Evolutionary conservation across 2,797 vertebrate species (phyloP), one percentile per base, ranked within the genome.

Genomic region (Anomalospiza imberbis): DNA sequence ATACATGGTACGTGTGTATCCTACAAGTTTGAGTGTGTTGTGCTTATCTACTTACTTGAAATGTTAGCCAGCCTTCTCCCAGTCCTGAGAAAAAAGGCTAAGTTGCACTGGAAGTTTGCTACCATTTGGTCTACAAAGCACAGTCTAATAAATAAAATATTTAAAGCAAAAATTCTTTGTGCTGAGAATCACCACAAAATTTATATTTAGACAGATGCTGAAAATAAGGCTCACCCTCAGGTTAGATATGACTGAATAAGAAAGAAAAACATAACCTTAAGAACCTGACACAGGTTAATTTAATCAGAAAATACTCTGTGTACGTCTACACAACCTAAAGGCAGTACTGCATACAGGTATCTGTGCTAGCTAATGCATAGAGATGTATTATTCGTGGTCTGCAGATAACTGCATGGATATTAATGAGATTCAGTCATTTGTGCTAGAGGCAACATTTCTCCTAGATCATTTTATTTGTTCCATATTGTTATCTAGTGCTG

Each of bases 381-480:
- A 89, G 53, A 75, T 78, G 60, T 81, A 61, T 78, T 93, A 92
- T 91, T 78, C 9, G 62, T 83, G 70, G 70, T 89, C 85, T 83
- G 82, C 47, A 94, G 88, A 88, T 92, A 93, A 54, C 68, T 83
- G 68, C 65, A 80, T 77, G 85, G 87, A 38, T 93, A 85, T 93
- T 92, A 95, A 94, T 88, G 73, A 89, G 47, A 92, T 89, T 68
- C 82, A 80, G 54, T 78, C 55, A 62, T 81, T 96, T 88, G 58
- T 91, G 94, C 92, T 94, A 45, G 75, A 95, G 93, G 93, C 87
- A 94, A 85, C 44, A 42, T 92, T 93, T 92, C 89, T 89, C 68
- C 89, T 93, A 84, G 62, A 94, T 91, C n/a, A 10, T 85, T 91
- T 83, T 73, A 91, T 95, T 93, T 92, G 70, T 81, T 93, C 75